Evolutionary conservation across 2,113 vertebrate species (phyloP).

Genomic region (Forbesichthys papilliferus): DNA sequence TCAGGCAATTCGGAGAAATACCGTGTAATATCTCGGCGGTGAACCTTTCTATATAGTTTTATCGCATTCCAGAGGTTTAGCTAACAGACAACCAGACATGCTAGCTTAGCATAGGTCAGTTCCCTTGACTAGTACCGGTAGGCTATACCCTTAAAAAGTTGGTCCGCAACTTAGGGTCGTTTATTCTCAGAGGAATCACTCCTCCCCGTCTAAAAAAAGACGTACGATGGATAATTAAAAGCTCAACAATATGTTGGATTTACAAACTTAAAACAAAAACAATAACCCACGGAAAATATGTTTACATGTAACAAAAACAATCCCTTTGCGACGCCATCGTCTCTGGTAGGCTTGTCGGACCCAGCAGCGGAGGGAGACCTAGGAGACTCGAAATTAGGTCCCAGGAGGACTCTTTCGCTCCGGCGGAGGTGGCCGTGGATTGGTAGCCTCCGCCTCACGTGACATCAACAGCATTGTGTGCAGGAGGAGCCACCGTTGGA

Average conservation of each 20-base stretch:
- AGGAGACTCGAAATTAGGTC: background rate
- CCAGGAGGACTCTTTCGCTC: conserved; percentile 25
- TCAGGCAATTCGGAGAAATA: background rate
- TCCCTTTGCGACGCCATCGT: conserved; percentile 30
- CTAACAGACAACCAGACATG: conserved; percentile 43
- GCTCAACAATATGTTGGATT: conserved; percentile 17
- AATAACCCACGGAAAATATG: conserved; percentile 9
- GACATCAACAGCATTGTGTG: conserved; percentile 24
- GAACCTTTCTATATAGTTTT: conserved; percentile 23
- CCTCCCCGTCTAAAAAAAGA: background rate
- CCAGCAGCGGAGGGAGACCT: conserved; percentile 31
- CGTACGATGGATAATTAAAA: background rate
- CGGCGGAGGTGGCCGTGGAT: conserved; percentile 42
- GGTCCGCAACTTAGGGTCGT: conserved; percentile 35
- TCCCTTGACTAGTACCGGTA: conserved; percentile 22
- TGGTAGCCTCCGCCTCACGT: conserved; percentile 56
- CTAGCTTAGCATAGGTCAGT: conserved; percentile 69
- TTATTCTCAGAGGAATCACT: conserved; percentile 34
- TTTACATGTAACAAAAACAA: conserved; percentile 58
- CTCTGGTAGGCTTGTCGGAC: conserved; percentile 40
- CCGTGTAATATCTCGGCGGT: background rate
- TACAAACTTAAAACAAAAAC: background rate
- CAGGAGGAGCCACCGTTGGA: conserved; percentile 63
- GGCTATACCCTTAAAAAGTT: conserved; percentile 39
- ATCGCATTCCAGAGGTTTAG: conserved; percentile 33